Conservation (phyloP, 1,140 invertebrate species). For the Drosophila mauritiana region DNA sequence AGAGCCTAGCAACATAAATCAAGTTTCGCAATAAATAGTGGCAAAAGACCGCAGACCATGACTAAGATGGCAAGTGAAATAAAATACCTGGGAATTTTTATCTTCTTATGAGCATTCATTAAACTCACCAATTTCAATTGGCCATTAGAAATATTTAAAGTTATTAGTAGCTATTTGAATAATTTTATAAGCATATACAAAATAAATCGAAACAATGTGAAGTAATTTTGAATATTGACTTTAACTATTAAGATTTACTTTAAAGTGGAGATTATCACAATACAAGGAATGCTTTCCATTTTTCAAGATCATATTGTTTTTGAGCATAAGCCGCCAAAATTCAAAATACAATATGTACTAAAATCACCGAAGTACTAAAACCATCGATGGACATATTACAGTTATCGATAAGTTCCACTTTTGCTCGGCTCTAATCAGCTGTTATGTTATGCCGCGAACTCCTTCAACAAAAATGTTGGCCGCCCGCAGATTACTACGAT, state of each 20-base stretch:
- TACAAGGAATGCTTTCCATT: too few relatives aligned
- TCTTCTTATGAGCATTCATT: not conserved
- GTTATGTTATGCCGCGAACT: conserved; percentile 6
- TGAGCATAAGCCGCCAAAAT: not conserved
- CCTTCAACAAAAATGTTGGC: conserved; percentile 29
- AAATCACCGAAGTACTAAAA: not conserved
- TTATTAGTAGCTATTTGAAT: too few relatives aligned
- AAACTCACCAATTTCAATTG: too few relatives aligned
- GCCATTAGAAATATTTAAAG: too few relatives aligned
- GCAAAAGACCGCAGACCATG: not conserved
- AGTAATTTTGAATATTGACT: too few relatives aligned
- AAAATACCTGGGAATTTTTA: not conserved
- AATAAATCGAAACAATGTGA: too few relatives aligned
- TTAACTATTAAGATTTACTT: too few relatives aligned
- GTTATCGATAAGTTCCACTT: not conserved
- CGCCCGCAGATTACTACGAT: conserved; percentile 34
- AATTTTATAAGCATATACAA: too few relatives aligned
- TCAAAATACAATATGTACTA: not conserved
- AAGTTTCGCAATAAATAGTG: conserved; percentile 4
- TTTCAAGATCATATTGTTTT: not conserved
- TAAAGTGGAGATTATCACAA: not conserved
- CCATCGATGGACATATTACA: not conserved
- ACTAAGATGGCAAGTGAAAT: not conserved
- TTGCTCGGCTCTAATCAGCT: conserved; percentile 21
- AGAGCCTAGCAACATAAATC: conserved; percentile 64